Evolutionary conservation across 1,140 invertebrate species (phyloP).

Genomic region (Macrobrachium nipponense): DNA sequence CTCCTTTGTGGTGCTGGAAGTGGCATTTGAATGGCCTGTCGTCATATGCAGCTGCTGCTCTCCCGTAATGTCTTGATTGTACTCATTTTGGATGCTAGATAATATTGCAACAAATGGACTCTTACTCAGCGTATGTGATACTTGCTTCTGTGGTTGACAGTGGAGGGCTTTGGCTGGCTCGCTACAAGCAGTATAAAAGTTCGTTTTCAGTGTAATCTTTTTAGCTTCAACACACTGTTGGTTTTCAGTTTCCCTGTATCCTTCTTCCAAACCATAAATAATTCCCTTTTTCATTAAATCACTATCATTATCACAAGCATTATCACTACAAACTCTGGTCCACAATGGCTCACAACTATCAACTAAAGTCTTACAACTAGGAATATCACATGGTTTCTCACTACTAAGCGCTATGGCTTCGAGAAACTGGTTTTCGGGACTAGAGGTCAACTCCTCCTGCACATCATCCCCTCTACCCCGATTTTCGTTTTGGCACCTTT

Average conservation of each 20-base stretch:
- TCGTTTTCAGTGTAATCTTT: constrained; percentile 54
- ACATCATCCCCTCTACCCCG: constrained; percentile 32
- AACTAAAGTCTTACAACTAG: constrained; percentile 58
- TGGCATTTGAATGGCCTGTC: constrained; percentile 20
- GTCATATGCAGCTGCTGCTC: constrained; percentile 20
- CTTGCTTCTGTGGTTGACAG: constrained; percentile 48
- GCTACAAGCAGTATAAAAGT: constrained; percentile 51
- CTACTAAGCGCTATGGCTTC: constrained; percentile 50
- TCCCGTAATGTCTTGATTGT: constrained; percentile 20
- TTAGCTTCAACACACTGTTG: constrained; percentile 46
- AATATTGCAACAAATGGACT: constrained; percentile 55
- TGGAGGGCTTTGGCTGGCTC: constrained; percentile 40
- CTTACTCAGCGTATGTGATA: constrained; percentile 47
- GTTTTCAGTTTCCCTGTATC: not conserved
- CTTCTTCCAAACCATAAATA: constrained; percentile 28
- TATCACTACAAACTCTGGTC: constrained; percentile 53
- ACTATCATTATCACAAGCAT: constrained; percentile 47
- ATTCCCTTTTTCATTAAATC: constrained; percentile 33
- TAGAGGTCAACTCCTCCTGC: constrained; percentile 39
- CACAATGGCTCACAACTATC: constrained; percentile 48
- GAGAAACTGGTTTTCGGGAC: constrained; percentile 56
- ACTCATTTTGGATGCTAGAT: constrained; percentile 54
- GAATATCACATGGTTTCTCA: constrained; percentile 57
- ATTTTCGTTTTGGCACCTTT: constrained; percentile 49
- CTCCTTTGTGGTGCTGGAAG: constrained; percentile 15